A percentile compares a stretch with the other conserved stretches of the same genome.
phyloP scores from a whole-genome alignment of 2,888 invertebrate genomes.

The Scaptomyza cyrtandrae region DNA sequence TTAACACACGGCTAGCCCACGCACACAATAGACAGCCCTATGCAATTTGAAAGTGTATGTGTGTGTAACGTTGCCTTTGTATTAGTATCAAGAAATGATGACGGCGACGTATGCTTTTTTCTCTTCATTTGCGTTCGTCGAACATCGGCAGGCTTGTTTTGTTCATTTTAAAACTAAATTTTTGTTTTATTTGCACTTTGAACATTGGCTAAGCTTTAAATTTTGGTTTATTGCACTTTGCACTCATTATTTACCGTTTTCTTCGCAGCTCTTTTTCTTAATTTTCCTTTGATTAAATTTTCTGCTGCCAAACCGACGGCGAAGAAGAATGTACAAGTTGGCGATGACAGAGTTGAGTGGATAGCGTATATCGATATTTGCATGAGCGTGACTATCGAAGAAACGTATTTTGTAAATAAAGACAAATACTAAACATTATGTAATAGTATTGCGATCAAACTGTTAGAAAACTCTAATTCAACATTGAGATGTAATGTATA shows the following conservation, averaged over 20 bases:
- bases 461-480: not conserved
- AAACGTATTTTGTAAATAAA: not conserved
- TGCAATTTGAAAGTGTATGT: conserved; percentile 40
- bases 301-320: conserved; percentile 64
- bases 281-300: conserved; percentile 67
- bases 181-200: conserved; percentile 31
- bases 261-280: conserved; percentile 40
- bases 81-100: conserved; percentile 72
- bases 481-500: not conserved
- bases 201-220: conserved; percentile 8
- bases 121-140: conserved; percentile 51
- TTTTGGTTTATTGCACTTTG: conserved; percentile 51
- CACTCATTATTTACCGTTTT: conserved; percentile 65
- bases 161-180: conserved; percentile 18
- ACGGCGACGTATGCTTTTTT: conserved; percentile 77
- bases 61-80: conserved; percentile 54
- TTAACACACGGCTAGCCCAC: conserved; percentile 30
- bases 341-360: conserved; percentile 48
- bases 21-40: conserved; percentile 59
- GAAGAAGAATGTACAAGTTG: conserved; percentile 63
- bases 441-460: conserved; percentile 17
- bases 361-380: conserved; percentile 40
- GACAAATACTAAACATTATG: conserved; percentile 25
- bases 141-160: conserved; percentile 57
- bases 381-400: conserved; percentile 40